phyloP scores from a whole-genome alignment of 1,140 invertebrate species.

The Pogonus chalceus region DNA sequence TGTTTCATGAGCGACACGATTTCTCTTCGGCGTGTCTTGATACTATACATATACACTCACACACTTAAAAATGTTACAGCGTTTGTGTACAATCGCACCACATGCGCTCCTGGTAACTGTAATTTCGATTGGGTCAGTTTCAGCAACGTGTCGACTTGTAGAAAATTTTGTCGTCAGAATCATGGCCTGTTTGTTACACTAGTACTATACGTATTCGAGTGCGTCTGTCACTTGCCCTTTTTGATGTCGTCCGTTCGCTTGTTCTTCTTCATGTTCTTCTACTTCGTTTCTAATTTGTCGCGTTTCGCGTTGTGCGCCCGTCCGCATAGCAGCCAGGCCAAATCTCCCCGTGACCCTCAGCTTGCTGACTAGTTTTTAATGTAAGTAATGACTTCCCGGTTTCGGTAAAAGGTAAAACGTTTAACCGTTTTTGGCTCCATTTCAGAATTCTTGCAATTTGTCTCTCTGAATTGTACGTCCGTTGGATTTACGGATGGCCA shows the following conservation, averaged over 20 bases:
- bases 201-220: too few species aligned
- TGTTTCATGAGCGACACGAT: background rate
- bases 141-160: background rate
- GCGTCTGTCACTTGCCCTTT: too few species aligned
- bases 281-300: background rate
- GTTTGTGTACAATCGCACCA: too few species aligned
- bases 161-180: background rate
- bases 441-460: constrained; percentile 4
- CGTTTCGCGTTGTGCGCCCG: too few species aligned
- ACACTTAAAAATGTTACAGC: too few species aligned
- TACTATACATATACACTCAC: background rate
- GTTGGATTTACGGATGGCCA: background rate
- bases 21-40: background rate
- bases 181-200: background rate
- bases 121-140: too few species aligned
- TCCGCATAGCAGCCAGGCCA: background rate
- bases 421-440: constrained; percentile 17
- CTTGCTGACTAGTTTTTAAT: constrained; percentile 18
- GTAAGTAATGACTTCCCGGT: constrained; percentile 19
- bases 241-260: too few species aligned
- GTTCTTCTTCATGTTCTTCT: background rate
- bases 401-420: constrained; percentile 13
- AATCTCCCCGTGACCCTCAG: background rate
- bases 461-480: background rate
- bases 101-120: too few species aligned